Percentiles rank a stretch among this genome's conserved stretches.
Evolutionary conservation across 2,888 invertebrate species (phyloP).

Genomic region (Pachycephus smyrnensis): DNA sequence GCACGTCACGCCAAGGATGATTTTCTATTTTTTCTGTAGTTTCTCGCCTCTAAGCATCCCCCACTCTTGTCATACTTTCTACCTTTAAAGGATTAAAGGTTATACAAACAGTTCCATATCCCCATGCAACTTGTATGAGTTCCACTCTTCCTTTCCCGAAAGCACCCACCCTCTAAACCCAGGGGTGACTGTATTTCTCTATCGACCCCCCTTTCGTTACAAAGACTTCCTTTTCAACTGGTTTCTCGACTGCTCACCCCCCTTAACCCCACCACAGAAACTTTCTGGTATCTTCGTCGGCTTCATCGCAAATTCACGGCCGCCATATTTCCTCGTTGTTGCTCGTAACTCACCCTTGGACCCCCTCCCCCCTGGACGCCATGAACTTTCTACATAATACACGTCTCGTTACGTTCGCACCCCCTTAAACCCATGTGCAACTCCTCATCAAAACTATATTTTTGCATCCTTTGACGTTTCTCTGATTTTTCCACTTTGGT

Average conservation of each 20-base stretch:
- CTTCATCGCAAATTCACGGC: slow-evolving; percentile 19
- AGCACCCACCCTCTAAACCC: not conserved
- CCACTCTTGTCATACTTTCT: too few species aligned
- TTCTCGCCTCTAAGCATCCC: too few species aligned
- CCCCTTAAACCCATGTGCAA: slow-evolving; percentile 11
- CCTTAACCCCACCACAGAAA: not conserved
- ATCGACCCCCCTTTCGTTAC: not conserved
- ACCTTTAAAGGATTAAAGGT: not conserved
- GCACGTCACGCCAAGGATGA: not conserved
- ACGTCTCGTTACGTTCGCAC: slow-evolving; percentile 40
- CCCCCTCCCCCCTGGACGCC: slow-evolving; percentile 1
- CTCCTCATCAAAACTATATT: not conserved
- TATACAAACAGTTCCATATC: not conserved
- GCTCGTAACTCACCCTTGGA: slow-evolving; percentile 22
- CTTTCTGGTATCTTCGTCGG: slow-evolving; percentile 13
- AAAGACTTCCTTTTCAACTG: not conserved
- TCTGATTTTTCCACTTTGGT: not conserved
- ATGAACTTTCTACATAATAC: slow-evolving; percentile 36
- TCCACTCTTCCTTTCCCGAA: not conserved
- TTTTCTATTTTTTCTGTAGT: not conserved
- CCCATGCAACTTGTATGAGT: not conserved
- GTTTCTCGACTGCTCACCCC: not conserved
- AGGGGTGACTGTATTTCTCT: not conserved
- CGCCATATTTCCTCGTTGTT: slow-evolving; percentile 28
- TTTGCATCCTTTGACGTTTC: not conserved